Evolutionary conservation across 92 coral and sea anemone species (phyloP).

Genomic region (Phenganax stokvisi): DNA sequence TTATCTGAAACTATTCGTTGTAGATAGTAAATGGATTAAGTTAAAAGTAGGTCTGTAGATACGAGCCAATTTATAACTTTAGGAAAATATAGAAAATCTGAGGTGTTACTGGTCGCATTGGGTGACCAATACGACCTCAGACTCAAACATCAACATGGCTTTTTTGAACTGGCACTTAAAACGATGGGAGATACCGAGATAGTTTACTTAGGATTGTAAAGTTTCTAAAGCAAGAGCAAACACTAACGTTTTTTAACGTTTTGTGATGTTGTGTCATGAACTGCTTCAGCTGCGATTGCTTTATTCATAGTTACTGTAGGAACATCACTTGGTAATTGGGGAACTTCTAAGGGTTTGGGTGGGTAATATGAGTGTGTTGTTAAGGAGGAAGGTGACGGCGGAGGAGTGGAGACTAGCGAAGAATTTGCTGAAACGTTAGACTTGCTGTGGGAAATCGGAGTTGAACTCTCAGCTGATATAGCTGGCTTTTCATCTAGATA

Average conservation of each 20-base stretch:
- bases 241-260: constrained; percentile 13
- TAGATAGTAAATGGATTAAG: too few species aligned
- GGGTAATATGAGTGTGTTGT: constrained; percentile 18
- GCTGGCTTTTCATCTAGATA: neutral
- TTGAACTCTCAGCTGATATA: constrained; percentile 6
- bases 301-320: constrained; percentile 16
- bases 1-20: too few species aligned
- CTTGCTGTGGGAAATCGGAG: constrained; percentile 39
- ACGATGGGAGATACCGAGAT: too few species aligned
- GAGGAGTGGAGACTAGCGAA: neutral
- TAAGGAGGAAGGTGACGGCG: constrained; percentile 23
- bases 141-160: too few species aligned
- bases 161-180: too few species aligned
- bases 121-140: too few species aligned
- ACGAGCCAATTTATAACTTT: too few species aligned
- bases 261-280: constrained; percentile 16
- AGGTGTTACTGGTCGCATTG: too few species aligned
- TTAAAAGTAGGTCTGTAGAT: too few species aligned
- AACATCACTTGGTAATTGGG: neutral
- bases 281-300: constrained; percentile 24
- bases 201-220: too few species aligned
- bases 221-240: too few species aligned
- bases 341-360: constrained; percentile 12
- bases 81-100: too few species aligned
- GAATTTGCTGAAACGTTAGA: constrained; percentile 44